Conservation (phyloP, 2,113 vertebrate species). For the Lophochroa leadbeateri region DNA sequence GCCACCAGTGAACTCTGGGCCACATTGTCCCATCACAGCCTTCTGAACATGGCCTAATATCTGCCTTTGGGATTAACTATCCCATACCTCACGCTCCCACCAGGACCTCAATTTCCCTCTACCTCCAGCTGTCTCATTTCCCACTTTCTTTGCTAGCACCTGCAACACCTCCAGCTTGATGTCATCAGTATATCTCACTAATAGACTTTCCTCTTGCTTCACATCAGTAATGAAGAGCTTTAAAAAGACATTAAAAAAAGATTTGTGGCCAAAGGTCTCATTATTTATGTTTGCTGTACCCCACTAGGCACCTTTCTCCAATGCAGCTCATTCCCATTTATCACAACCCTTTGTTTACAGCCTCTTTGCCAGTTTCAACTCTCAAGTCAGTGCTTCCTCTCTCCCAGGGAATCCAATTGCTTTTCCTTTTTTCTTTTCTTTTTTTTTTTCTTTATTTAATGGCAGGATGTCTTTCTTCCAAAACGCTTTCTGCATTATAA, state of each 20-base stretch:
- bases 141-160: neutral
- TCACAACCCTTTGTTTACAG: slow-evolving; percentile 40
- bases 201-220: slow-evolving; percentile 24
- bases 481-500: neutral
- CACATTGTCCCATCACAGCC: neutral
- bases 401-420: neutral
- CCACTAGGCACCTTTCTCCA: slow-evolving; percentile 37
- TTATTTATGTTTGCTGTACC: slow-evolving; percentile 47
- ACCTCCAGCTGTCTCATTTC: neutral
- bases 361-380: neutral
- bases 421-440: neutral
- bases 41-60: neutral
- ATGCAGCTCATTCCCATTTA: slow-evolving; percentile 30
- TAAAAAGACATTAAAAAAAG: slow-evolving; percentile 56
- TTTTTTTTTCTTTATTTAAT: neutral
- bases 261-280: slow-evolving; percentile 53
- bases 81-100: neutral
- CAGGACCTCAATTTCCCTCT: neutral
- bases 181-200: slow-evolving; percentile 7
- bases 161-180: neutral
- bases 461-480: neutral
- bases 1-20: neutral
- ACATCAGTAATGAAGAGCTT: slow-evolving; percentile 55
- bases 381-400: neutral
- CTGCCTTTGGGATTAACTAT: neutral